Conservation (phyloP, 2,797 vertebrate species). For the Sparidentex hasta region DNA sequence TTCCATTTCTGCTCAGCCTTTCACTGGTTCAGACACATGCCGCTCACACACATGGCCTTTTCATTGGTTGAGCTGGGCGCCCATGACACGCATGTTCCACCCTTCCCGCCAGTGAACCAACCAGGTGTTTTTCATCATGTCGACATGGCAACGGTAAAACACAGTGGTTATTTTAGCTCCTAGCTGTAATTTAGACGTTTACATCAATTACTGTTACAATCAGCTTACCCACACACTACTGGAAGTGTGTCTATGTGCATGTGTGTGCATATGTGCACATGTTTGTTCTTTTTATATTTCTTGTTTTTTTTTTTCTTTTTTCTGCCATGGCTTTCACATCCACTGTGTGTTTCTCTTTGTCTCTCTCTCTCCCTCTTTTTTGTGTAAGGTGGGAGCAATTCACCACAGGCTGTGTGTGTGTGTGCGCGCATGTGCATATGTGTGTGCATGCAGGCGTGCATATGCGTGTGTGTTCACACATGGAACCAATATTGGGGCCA, state of each 20-base stretch:
- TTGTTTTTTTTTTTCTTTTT: conserved; percentile 52
- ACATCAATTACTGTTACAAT: conserved; percentile 87
- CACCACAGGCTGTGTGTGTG: conserved; percentile 45
- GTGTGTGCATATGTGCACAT: background rate
- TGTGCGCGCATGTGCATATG: conserved; percentile 5
- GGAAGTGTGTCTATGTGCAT: conserved; percentile 30
- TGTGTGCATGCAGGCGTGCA: background rate
- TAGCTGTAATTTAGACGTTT: conserved; percentile 87
- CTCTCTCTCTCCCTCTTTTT: conserved; percentile 28
- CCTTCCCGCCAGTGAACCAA: conserved; percentile 62
- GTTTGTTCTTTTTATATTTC: conserved; percentile 60
- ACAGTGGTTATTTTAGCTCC: conserved; percentile 85
- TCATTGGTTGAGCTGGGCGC: conserved; percentile 64
- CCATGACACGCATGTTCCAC: conserved; percentile 74
- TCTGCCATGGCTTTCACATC: conserved; percentile 51
- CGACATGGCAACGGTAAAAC: conserved; percentile 84
- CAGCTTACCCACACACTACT: conserved; percentile 73
- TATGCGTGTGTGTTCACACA: conserved; percentile 73
- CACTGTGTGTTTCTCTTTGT: conserved; percentile 47
- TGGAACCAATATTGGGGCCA: conserved; percentile 84
- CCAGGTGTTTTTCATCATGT: conserved; percentile 85
- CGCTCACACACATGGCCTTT: conserved; percentile 42
- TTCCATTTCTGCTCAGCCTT: conserved; percentile 26
- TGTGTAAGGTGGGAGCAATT: conserved; percentile 76
- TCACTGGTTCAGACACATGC: conserved; percentile 73